Percentiles rank a stretch among this genome's conserved stretches.
phyloP scores from a whole-genome alignment of 2,888 invertebrate species.

The Nezara viridula region DNA sequence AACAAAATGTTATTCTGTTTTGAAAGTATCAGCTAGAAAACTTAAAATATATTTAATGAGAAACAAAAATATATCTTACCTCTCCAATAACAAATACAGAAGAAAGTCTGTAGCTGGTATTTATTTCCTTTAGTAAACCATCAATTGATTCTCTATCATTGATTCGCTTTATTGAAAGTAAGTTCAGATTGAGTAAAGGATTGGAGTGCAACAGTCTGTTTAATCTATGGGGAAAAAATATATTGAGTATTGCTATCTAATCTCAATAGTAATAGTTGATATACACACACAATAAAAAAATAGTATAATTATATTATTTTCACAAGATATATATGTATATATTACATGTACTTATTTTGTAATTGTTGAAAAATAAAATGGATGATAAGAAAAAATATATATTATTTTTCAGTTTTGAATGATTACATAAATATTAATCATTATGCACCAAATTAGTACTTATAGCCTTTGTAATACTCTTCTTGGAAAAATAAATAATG shows the following conservation, averaged over 20 bases:
- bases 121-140: not conserved
- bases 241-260: not conserved
- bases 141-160: slow-evolving; percentile 22
- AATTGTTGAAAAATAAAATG: no score
- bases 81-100: slow-evolving; percentile 28
- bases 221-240: not conserved
- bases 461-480: no score
- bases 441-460: no score
- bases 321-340: no score
- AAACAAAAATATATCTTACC: slow-evolving; percentile 1
- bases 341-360: no score
- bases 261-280: not conserved
- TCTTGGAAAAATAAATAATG: no score
- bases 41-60: not conserved
- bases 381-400: no score
- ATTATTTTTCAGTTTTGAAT: no score
- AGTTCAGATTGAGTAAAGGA: not conserved
- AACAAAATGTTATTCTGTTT: not conserved
- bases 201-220: slow-evolving; percentile 2
- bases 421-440: no score
- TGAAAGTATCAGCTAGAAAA: not conserved
- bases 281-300: no score
- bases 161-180: not conserved
- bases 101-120: not conserved
- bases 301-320: no score